phyloP scores from a whole-genome alignment of 2,888 invertebrate genomes.

The Hololepta plana region DNA sequence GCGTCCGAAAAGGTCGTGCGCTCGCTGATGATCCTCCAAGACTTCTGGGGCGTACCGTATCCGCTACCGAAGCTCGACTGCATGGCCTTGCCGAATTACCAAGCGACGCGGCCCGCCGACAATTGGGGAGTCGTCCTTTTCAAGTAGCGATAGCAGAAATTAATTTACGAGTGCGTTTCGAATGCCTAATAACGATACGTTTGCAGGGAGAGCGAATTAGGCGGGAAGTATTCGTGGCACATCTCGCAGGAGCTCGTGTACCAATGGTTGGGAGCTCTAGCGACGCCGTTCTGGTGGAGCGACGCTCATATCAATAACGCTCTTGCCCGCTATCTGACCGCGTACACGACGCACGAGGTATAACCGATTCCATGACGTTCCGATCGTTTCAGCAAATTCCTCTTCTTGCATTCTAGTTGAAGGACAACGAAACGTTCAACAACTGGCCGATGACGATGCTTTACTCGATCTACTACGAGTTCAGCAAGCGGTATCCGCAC shows the following conservation, averaged over 20 bases:
- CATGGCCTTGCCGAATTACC: slow-evolving; percentile 53
- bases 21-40: slow-evolving; percentile 39
- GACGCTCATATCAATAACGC: slow-evolving; percentile 63
- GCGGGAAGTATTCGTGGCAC: slow-evolving; percentile 43
- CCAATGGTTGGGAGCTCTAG: slow-evolving; percentile 62
- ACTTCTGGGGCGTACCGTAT: slow-evolving; percentile 44
- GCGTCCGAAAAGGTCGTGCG: slow-evolving; percentile 37
- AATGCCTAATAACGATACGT: slow-evolving; percentile 3
- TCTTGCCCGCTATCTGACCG: slow-evolving; percentile 54
- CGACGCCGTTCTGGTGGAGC: slow-evolving; percentile 62
- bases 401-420: slow-evolving; percentile 42
- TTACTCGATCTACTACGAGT: slow-evolving; percentile 63
- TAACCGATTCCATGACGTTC: neutral
- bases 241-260: slow-evolving; percentile 56
- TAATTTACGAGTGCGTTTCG: neutral
- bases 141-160: slow-evolving; percentile 34
- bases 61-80: slow-evolving; percentile 52
- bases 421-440: slow-evolving; percentile 52
- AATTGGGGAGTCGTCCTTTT: slow-evolving; percentile 66
- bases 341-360: slow-evolving; percentile 53
- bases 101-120: slow-evolving; percentile 53
- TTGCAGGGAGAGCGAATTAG: slow-evolving; percentile 53
- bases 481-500: slow-evolving; percentile 60
- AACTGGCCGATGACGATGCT: slow-evolving; percentile 67
- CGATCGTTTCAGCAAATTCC: no score